Evolutionary conservation across 2,888 invertebrate species (phyloP).

Genomic region (Mesoligia furuncula): DNA sequence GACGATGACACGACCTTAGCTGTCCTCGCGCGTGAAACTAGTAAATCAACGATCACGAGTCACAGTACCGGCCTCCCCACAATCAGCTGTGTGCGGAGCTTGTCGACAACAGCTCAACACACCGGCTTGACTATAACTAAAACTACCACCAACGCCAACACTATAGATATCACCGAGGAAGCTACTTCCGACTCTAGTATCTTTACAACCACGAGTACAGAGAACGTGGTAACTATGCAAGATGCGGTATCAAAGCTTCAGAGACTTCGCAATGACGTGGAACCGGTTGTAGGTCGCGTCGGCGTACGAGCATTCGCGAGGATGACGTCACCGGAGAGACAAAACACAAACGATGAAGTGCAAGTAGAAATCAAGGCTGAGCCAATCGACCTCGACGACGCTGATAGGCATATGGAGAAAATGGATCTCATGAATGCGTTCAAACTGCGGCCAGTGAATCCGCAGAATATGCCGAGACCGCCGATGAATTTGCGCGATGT

Average conservation of each 20-base stretch:
- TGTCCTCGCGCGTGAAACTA: constrained; percentile 72
- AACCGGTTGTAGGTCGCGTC: constrained; percentile 79
- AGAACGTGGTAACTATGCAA: constrained; percentile 76
- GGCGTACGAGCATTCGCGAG: constrained; percentile 86
- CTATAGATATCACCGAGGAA: constrained; percentile 74
- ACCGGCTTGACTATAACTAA: constrained; percentile 58
- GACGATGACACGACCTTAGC: constrained; percentile 82
- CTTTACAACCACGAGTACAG: constrained; percentile 79
- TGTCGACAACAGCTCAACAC: constrained; percentile 72
- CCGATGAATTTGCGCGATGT: constrained; percentile 78
- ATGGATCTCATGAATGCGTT: constrained; percentile 84
- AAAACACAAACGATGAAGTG: constrained; percentile 68
- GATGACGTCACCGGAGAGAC: constrained; percentile 78
- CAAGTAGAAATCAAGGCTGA: constrained; percentile 86
- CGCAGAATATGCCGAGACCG: constrained; percentile 51
- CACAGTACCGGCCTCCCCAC: constrained; percentile 76
- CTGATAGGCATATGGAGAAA: constrained; percentile 81
- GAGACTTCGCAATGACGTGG: constrained; percentile 72
- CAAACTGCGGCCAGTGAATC: constrained; percentile 80
- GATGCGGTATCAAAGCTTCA: constrained; percentile 79
- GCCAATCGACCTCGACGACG: constrained; percentile 84
- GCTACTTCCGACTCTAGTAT: constrained; percentile 74
- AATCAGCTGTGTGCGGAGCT: constrained; percentile 81
- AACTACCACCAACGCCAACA: constrained; percentile 60
- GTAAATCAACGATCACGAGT: constrained; percentile 58